phyloP scores from a whole-genome alignment of 2,797 vertebrate species.

The Brotula barbata region DNA sequence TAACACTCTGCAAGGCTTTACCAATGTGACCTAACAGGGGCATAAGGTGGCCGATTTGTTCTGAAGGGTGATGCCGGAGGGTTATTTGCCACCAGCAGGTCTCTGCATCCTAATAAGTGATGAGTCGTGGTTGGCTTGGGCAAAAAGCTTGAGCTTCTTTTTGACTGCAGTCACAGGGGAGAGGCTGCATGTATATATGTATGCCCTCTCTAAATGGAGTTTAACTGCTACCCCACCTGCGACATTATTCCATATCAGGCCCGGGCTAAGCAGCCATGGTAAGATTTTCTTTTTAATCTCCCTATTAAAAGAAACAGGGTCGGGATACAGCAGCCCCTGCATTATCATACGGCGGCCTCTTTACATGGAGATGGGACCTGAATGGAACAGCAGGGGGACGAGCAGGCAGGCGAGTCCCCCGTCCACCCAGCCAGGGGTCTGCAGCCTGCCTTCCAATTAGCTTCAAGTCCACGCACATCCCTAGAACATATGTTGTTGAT shows the following conservation, averaged over 20 bases:
- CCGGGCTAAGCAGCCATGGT: conserved; percentile 64
- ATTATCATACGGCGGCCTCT: conserved; percentile 69
- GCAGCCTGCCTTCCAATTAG: conserved; percentile 67
- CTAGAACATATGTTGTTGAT: conserved; percentile 61
- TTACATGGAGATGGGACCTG: conserved; percentile 50
- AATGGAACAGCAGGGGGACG: conserved; percentile 73
- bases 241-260: conserved; percentile 39
- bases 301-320: conserved; percentile 50
- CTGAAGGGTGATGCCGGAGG: conserved; percentile 3
- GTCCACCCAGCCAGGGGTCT: conserved; percentile 41
- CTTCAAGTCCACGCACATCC: conserved; percentile 52
- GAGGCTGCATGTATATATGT: conserved; percentile 38
- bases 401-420: conserved; percentile 19
- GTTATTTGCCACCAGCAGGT: conserved; percentile 16
- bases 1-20: conserved; percentile 2
- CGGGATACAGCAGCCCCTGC: conserved; percentile 20
- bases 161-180: conserved; percentile 19
- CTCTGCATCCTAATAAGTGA: conserved; percentile 8
- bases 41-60: neutral
- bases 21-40: conserved; percentile 4
- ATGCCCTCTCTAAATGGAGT: conserved; percentile 31
- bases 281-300: conserved; percentile 70
- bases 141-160: conserved; percentile 18
- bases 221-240: conserved; percentile 44
- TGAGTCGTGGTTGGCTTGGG: conserved; percentile 21